Evolutionary conservation across 1,140 invertebrate genomes (phyloP), one percentile per base, ranked within the genome.

Genomic region (Venustaconcha ellipsiformis): DNA sequence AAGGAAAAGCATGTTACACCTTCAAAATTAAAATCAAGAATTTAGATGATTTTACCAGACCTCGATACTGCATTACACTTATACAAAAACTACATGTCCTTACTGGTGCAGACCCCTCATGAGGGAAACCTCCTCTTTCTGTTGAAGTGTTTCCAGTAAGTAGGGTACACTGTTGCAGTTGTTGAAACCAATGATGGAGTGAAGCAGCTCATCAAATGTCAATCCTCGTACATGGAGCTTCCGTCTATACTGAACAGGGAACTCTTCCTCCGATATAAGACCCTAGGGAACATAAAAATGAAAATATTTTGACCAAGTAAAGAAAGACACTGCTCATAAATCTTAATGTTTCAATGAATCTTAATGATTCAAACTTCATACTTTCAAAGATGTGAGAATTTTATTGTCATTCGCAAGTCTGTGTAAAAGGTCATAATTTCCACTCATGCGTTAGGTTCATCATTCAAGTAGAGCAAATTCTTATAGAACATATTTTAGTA

Each of bases 101-200:
- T 78, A 86, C 85, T 76, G 73, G 57, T 85, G 70, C 14, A 83
- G 65, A 57, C 83, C 81, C 67, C 82, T 73, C 82, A 86, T 83
- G 23, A 83, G 75, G 11, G 86, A 83, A 1, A 74, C 63, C 1
- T 78, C 67, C 14, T 85, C 79, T 76, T 93, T 91, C 80, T 96
- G 92, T 70, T 93, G 93, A 87, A 95, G 92, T 72, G 93, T 91
- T 84, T 93, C 92, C 79, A 94, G 92, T 73, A 96, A 92, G 92
- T 94, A 94, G 90, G 93, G 93, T 84, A 96, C 94, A 92, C 94
- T 95, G 91, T 95, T 95, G 59, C 95, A 95, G 92, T 97, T 97
- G 92, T 94, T 94, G 92, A 96, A 97, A 82, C 95, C 95, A 82
- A 94, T 91, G 85, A 94, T 95, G 90, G 94, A 94, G 90, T 94